phyloP scores from a whole-genome alignment of 2,113 vertebrate species.

The Aspiorhynchus laticeps region DNA sequence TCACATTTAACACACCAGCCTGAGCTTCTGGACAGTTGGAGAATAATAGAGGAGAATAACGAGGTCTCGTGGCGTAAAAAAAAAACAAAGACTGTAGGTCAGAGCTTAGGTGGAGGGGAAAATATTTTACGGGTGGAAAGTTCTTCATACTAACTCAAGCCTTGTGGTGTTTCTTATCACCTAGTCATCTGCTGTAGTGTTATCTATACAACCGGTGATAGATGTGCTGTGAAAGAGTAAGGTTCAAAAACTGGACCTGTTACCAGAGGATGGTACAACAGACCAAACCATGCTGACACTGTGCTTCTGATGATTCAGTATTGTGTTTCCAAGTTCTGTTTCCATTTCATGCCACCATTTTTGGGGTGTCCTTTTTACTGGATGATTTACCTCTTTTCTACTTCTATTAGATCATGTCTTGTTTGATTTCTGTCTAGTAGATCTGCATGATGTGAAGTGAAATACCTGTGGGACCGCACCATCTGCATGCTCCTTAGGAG shows the following conservation, averaged over 20 bases:
- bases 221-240: constrained; percentile 39
- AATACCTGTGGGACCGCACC: neutral
- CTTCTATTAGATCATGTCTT: constrained; percentile 10
- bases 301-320: constrained; percentile 1
- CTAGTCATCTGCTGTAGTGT: constrained; percentile 24
- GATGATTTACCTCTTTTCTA: constrained; percentile 50
- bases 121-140: neutral
- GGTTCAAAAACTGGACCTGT: constrained; percentile 36
- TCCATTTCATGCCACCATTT: constrained; percentile 18
- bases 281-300: constrained; percentile 32
- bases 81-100: neutral
- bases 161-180: constrained; percentile 34
- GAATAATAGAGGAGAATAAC: neutral
- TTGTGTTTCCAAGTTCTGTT: constrained; percentile 28
- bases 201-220: constrained; percentile 48
- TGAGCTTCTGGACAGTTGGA: constrained; percentile 26
- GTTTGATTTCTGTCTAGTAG: constrained; percentile 24
- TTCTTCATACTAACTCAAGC: constrained; percentile 11
- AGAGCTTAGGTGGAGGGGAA: neutral
- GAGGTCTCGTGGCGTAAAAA: neutral
- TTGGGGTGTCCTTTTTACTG: too few relatives aligned
- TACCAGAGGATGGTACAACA: constrained; percentile 40
- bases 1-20: constrained; percentile 32
- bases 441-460: constrained; percentile 10
- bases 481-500: constrained; percentile 24